Evolutionary conservation across 2,888 invertebrate genomes (phyloP).

Genomic region (Electrophaes corylata): DNA sequence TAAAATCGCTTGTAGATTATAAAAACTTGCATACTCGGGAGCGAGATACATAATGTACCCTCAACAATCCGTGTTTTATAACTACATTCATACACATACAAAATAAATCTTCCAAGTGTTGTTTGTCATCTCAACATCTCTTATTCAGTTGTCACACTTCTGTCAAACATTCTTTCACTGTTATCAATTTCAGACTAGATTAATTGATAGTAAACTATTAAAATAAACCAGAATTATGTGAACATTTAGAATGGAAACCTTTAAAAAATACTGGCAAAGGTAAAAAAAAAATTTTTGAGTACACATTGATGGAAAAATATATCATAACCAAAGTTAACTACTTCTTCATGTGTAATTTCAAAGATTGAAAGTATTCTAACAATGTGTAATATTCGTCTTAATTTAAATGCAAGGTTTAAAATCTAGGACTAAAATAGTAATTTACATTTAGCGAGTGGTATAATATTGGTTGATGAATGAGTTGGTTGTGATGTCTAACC

Average conservation of each 20-base stretch:
- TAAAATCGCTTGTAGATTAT: slow-evolving; percentile 49
- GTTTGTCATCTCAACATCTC: slow-evolving; percentile 16
- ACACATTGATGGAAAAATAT: slow-evolving; percentile 52
- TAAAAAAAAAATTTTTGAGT: slow-evolving; percentile 54
- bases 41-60: slow-evolving; percentile 32
- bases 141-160: slow-evolving; percentile 27
- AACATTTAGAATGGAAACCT: slow-evolving; percentile 41
- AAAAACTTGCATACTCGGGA: slow-evolving; percentile 41
- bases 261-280: slow-evolving; percentile 78
- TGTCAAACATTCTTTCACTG: slow-evolving; percentile 62
- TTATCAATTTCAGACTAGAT: slow-evolving; percentile 71
- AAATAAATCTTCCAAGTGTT: slow-evolving; percentile 33
- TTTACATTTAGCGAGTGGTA: slow-evolving; percentile 49
- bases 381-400: slow-evolving; percentile 66
- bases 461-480: slow-evolving; percentile 24
- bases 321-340: slow-evolving; percentile 56
- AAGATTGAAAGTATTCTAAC: slow-evolving; percentile 64
- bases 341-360: slow-evolving; percentile 53
- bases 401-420: slow-evolving; percentile 76
- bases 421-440: slow-evolving; percentile 67
- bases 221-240: slow-evolving; percentile 43
- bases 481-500: slow-evolving; percentile 87
- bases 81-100: slow-evolving; percentile 36
- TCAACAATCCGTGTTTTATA: slow-evolving; percentile 36
- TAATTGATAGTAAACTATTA: slow-evolving; percentile 50